A percentile compares a stretch with the other conserved stretches of the same genome.
phyloP scores from a whole-genome alignment of 2,888 invertebrate species.

The Papilio protenor region DNA sequence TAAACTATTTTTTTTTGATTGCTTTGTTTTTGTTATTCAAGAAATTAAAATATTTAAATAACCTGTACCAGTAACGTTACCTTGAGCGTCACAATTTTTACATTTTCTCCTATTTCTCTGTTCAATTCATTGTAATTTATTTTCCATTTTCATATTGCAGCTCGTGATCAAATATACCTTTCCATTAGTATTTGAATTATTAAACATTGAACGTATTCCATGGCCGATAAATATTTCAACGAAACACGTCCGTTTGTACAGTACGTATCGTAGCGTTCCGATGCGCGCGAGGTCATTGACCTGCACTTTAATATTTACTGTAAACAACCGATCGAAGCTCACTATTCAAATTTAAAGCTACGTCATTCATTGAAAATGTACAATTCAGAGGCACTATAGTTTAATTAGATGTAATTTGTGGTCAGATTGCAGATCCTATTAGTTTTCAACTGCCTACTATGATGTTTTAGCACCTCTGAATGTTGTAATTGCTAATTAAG shows the following conservation, averaged over 20 bases:
- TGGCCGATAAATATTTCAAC: conserved; percentile 27
- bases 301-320: conserved; percentile 26
- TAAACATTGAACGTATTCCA: neutral
- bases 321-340: conserved; percentile 10
- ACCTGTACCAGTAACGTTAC: neutral
- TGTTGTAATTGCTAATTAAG: too few species aligned
- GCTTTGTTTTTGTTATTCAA: neutral
- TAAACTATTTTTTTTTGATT: too few species aligned
- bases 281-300: conserved; percentile 22
- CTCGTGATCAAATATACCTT: conserved; percentile 18
- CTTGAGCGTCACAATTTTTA: neutral
- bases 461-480: too few species aligned
- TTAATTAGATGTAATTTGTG: neutral
- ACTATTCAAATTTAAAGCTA: neutral
- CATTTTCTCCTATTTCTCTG: neutral
- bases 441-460: too few species aligned
- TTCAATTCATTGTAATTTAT: neutral
- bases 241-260: conserved; percentile 21
- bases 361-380: neutral
- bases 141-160: neutral
- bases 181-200: conserved; percentile 22
- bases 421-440: neutral
- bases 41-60: neutral
- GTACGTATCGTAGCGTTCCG: neutral
- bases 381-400: neutral